A percentile compares a stretch with the other conserved stretches of the same genome.
phyloP scores from a whole-genome alignment of 1,140 invertebrate genomes.

The Cherax quadricarinatus region DNA sequence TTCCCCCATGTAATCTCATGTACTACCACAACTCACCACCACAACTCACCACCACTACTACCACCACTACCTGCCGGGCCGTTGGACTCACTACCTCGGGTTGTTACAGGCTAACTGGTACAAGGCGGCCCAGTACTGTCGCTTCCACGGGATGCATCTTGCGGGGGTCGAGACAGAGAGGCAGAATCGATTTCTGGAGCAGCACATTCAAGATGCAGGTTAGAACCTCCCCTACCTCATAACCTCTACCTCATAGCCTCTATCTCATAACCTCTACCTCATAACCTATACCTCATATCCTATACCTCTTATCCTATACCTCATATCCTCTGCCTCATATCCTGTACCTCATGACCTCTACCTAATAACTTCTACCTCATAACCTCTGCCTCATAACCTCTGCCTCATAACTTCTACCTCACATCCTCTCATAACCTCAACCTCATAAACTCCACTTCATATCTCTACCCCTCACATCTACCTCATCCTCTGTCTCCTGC shows the following conservation, averaged over 20 bases:
- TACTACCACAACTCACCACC: background rate
- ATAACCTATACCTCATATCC: background rate
- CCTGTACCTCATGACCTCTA: no score
- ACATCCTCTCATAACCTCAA: no score
- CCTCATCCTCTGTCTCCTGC: no score
- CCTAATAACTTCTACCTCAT: no score
- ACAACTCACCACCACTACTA: background rate
- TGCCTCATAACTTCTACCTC: no score
- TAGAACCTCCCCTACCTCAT: conserved; percentile 73
- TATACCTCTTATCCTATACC: no score
- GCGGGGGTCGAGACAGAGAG: conserved; percentile 92
- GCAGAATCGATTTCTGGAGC: conserved; percentile 90
- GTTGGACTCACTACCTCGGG: conserved; percentile 70
- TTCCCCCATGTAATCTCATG: no score
- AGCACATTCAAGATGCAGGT: conserved; percentile 89
- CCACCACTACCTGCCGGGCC: background rate
- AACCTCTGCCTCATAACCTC: no score
- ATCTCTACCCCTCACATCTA: no score
- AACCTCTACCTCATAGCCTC: background rate
- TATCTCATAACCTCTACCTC: background rate
- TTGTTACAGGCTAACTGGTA: conserved; percentile 91
- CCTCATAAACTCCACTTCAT: no score
- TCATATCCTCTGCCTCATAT: no score
- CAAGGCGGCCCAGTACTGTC: conserved; percentile 91
- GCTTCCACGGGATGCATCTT: conserved; percentile 94